Evolutionary conservation across 2,888 invertebrate genomes (phyloP).

Genomic region (Antheraea assamensis): DNA sequence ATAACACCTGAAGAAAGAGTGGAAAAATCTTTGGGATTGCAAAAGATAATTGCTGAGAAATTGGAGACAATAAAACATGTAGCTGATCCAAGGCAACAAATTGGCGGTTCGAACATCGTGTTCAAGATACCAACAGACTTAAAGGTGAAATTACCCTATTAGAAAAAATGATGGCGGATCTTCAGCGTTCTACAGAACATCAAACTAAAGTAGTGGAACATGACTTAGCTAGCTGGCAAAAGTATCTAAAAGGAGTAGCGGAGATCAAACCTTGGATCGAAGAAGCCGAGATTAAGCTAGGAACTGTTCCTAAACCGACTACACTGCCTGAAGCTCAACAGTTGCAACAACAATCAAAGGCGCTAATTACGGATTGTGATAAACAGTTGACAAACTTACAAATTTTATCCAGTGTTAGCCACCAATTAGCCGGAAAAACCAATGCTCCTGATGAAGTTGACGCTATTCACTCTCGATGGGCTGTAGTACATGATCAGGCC

Average conservation of each 20-base stretch:
- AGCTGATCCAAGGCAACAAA: conserved; percentile 88
- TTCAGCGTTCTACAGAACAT: conserved; percentile 89
- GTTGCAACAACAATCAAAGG: conserved; percentile 86
- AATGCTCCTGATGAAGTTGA: conserved; percentile 93
- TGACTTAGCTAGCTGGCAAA: conserved; percentile 92
- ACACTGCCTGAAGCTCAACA: conserved; percentile 91
- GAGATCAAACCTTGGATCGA: conserved; percentile 95
- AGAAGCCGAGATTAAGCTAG: conserved; percentile 91
- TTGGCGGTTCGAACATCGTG: conserved; percentile 86
- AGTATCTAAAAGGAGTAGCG: conserved; percentile 89
- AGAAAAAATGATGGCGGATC: conserved; percentile 88
- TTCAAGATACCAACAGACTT: conserved; percentile 88
- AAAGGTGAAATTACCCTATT: conserved; percentile 89
- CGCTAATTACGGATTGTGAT: conserved; percentile 90
- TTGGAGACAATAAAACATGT: conserved; percentile 87
- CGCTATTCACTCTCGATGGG: conserved; percentile 91
- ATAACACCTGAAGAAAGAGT: conserved; percentile 93
- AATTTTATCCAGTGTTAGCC: conserved; percentile 87
- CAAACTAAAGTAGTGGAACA: conserved; percentile 89
- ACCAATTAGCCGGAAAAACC: conserved; percentile 88
- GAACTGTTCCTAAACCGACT: conserved; percentile 88
- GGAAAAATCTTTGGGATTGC: conserved; percentile 87
- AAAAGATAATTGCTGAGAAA: conserved; percentile 89
- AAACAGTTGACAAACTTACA: conserved; percentile 88
- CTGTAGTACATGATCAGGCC: conserved; percentile 90